Base-by-base conservation (phyloP, 1,140 invertebrate species). In the Charaxes varanes region DNA sequence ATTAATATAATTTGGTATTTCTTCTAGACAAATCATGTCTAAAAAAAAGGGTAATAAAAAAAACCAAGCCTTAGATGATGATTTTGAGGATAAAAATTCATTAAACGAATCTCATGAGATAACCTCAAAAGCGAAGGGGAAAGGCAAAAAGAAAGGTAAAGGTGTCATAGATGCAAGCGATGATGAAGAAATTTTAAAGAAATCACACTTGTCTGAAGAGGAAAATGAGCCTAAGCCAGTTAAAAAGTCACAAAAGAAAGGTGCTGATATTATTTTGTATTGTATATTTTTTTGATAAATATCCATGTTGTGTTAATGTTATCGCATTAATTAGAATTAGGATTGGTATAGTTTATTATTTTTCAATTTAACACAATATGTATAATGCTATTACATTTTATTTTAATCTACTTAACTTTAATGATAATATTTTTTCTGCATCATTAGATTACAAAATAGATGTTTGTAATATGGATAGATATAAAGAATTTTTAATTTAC, bases 31-130 rank as follows among this genome's bases (percentile, higher is more conserved):
- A 33, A 61, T 52, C 21, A 89, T 88, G 87, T 87, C 87, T 5
- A 90, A 90, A 66, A 89, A 88, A 65, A 87, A 85, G 52, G 85
- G 86, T 19, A 86, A 84, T 45, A 89, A 89, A 57, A 90, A 90
- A 60, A 88, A 87, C 40, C 79, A 86, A 53, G 86, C 87, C 48
- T 65, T 86, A 2, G 86, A 87, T 50, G 86, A 88, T 11, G 88
- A 90, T 45, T 77, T 86, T 27, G 86, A 87, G 17, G 85, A 87
- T 8, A 81, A 83, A 38, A 67, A 73, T 36, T 31, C 56, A 15
- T 45, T 41, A 24, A 50, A 51, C 42, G 72, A 78, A 40, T 66
- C 68, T 44, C 63, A 62, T 36, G 70, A 78, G 13, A 63, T 86
- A 87, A 86, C 81, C 80, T 86, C 84, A 56, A 87, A 86, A 64